Base-by-base conservation (phyloP, 2,888 invertebrate genomes). In the Heterodera filipjevi region DNA sequence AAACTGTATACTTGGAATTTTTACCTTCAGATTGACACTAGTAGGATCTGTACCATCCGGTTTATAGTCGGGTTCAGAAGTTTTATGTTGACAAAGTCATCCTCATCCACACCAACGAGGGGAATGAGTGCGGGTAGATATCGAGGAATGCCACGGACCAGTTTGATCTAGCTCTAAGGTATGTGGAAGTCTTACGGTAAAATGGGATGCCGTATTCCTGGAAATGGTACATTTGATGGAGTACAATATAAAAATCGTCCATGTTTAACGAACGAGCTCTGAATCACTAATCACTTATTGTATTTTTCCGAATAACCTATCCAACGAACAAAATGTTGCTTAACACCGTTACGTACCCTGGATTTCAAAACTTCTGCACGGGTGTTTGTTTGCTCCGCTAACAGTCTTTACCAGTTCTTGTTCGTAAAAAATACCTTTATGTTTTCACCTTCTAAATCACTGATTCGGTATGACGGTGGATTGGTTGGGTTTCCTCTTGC, bases 271-370 rank as follows among this genome's bases (percentile, higher is more conserved):
- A 27, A 71, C 39, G 0, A 71, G 46, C 12, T 71, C 35, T 3
- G 30, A 49, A 71, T 71, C 71, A 14, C 30, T 33, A 32, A 71
- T 19, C 71, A 71, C 30, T 14, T 71, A 30, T 71, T 71, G 53
- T 33, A 19, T 10, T 33, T 71, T 32, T 71, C 71, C 10, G 12
- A 16, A 71, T 33, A 35, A 14, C 71, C 71, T 27, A 71, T 71
- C 71, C 71, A 71, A 32, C 71, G 33, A 32, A 71, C 71, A 71
- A 71, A 71, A 35, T 71, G 71, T 71, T 71, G 27, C 32, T 71
- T 71, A 16, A 71, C 30, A 16, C 71, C 71, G 30, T 53, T 71
- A 14, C 27, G 14, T 30, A 19, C 32, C 3, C 39, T 32, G 30
- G 71, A 30, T 71, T 71, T 71, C 16, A 71, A 35, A 27, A 71